Evolutionary conservation across 2,888 invertebrate species (phyloP).

Genomic region (Calephelis perditalis): DNA sequence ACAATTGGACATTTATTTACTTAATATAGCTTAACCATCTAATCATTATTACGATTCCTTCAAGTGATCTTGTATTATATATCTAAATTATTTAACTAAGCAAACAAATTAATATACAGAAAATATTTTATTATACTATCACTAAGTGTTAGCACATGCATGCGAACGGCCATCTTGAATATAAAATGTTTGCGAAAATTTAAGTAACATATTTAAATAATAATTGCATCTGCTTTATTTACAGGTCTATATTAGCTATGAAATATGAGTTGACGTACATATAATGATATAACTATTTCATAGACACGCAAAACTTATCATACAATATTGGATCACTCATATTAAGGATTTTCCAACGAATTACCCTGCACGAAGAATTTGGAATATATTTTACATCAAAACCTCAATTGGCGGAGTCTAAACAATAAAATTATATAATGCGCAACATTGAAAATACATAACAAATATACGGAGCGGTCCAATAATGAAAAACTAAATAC

Average conservation of each 20-base stretch:
- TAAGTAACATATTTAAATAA: slow-evolving; percentile 11
- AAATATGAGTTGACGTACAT: background rate
- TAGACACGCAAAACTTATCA: slow-evolving; percentile 3
- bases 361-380: slow-evolving; percentile 71
- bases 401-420: slow-evolving; percentile 42
- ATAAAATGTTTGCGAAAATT: slow-evolving; percentile 5
- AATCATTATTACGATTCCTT: background rate
- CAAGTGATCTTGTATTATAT: background rate
- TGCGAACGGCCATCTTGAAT: background rate
- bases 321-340: slow-evolving; percentile 8
- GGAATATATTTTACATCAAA: slow-evolving; percentile 32
- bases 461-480: slow-evolving; percentile 16
- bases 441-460: slow-evolving; percentile 27
- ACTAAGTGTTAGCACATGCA: slow-evolving; percentile 4
- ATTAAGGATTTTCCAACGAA: slow-evolving; percentile 33
- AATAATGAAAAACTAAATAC: slow-evolving; percentile 2
- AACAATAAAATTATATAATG: slow-evolving; percentile 26
- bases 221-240: slow-evolving; percentile 6
- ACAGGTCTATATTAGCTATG: slow-evolving; percentile 7
- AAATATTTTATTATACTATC: slow-evolving; percentile 12
- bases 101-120: slow-evolving; percentile 10
- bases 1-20: slow-evolving; percentile 12
- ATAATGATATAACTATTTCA: background rate
- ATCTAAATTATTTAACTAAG: slow-evolving; percentile 5
- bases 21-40: slow-evolving; percentile 5